phyloP scores from a whole-genome alignment of 2,888 invertebrate species.

The Drosophila longiperda region DNA sequence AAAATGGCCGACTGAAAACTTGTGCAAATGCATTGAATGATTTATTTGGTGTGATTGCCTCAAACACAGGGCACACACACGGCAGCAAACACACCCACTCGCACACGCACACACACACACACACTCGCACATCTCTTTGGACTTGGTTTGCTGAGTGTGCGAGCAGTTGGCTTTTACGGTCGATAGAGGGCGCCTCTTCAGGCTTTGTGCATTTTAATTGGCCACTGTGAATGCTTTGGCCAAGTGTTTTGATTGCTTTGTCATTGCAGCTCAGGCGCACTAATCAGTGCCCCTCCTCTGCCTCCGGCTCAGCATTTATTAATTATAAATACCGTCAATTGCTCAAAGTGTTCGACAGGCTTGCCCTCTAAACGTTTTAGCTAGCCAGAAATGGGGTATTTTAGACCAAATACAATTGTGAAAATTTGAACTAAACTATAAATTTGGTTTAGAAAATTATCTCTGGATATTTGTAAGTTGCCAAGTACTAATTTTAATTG shows the following conservation, averaged over 20 bases:
- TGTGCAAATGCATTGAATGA: slow-evolving; percentile 76
- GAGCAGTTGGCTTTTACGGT: slow-evolving; percentile 59
- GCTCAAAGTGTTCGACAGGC: slow-evolving; percentile 68
- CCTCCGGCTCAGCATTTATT: slow-evolving; percentile 56
- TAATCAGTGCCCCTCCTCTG: slow-evolving; percentile 54
- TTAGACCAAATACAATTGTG: neutral
- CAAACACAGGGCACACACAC: slow-evolving; percentile 38
- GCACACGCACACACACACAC: neutral
- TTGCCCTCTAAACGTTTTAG: slow-evolving; percentile 31
- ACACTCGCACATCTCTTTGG: slow-evolving; percentile 1
- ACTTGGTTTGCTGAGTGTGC: slow-evolving; percentile 33
- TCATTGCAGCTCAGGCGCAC: slow-evolving; percentile 59
- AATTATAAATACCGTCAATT: slow-evolving; percentile 76
- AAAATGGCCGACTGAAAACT: slow-evolving; percentile 62
- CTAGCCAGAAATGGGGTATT: slow-evolving; percentile 6
- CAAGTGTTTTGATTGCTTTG: slow-evolving; percentile 80
- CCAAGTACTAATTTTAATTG: neutral
- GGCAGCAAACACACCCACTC: slow-evolving; percentile 11
- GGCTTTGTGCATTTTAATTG: slow-evolving; percentile 78
- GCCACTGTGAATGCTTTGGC: slow-evolving; percentile 57
- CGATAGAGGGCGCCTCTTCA: slow-evolving; percentile 66
- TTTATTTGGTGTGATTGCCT: slow-evolving; percentile 80
- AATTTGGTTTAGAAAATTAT: neutral
- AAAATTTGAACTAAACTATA: neutral
- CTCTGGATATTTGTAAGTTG: neutral